Conservation (phyloP, 2,888 invertebrate genomes). For the Cerceris rybyensis region DNA sequence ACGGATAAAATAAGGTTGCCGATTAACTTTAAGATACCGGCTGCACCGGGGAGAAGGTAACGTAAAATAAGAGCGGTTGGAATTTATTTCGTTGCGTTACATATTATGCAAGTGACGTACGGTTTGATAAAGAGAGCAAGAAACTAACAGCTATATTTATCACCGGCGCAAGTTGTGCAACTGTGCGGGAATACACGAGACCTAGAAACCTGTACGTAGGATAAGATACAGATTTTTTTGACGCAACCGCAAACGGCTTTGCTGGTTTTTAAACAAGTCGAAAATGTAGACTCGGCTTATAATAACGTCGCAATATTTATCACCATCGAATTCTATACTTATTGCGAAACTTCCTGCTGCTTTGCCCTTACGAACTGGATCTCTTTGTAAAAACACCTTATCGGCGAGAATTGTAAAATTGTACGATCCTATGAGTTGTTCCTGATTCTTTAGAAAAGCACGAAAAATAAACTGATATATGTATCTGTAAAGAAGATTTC, state of each 20-base stretch:
- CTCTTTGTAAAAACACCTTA: not conserved
- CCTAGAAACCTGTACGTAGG: slow-evolving; percentile 40
- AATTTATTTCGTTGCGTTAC: slow-evolving; percentile 50
- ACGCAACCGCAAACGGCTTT: not conserved
- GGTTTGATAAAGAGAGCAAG: slow-evolving; percentile 54
- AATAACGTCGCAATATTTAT: not conserved
- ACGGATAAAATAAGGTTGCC: not conserved
- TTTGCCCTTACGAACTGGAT: not conserved
- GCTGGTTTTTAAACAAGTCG: slow-evolving; percentile 1
- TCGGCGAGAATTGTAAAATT: not conserved
- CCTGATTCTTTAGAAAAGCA: too few species aligned
- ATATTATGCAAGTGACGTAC: slow-evolving; percentile 52
- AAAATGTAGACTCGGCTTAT: not conserved
- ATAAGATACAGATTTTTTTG: slow-evolving; percentile 1
- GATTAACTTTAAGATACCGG: slow-evolving; percentile 2
- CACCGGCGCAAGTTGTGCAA: slow-evolving; percentile 43
- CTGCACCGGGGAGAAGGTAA: slow-evolving; percentile 10
- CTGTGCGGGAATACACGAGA: slow-evolving; percentile 41
- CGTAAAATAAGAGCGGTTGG: slow-evolving; percentile 34
- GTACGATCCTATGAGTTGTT: too few species aligned
- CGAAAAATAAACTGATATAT: too few species aligned
- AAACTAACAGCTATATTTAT: slow-evolving; percentile 52
- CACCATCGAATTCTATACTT: not conserved
- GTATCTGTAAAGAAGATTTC: too few species aligned
- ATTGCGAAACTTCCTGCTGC: not conserved